Percentiles rank a stretch among this genome's conserved stretches.
These are phyloP conservation scores for Penaeus indicus DNA, from an alignment of 1,140 invertebrate genomes.

Conservation along the genomic window DNA sequence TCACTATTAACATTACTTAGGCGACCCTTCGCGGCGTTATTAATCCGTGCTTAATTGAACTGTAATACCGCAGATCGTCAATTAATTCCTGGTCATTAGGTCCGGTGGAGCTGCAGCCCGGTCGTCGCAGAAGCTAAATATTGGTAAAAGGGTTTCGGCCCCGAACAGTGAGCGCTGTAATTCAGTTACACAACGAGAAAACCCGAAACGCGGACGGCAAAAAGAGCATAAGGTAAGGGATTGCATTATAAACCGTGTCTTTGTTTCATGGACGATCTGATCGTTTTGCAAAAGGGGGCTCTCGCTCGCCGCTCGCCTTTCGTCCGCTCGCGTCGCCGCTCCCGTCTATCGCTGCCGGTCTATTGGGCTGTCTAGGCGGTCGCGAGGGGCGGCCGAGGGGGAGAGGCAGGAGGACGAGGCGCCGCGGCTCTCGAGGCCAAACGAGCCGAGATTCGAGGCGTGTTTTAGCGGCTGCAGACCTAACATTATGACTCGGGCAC, in stretches of 20 bases:
- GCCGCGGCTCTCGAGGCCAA: background rate
- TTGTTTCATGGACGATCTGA: constrained; percentile 36
- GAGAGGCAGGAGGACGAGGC: no score
- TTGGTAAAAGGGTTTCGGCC: no score
- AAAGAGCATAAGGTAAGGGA: constrained; percentile 42
- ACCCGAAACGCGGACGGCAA: background rate
- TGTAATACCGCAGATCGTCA: no score
- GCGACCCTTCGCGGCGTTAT: no score
- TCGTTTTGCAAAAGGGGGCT: constrained; percentile 26
- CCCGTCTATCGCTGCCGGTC: background rate
- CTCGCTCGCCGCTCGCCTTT: constrained; percentile 1
- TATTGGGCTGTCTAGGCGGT: no score
- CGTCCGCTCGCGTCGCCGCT: background rate
- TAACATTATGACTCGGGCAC: constrained; percentile 9
- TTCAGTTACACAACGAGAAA: constrained; percentile 27
- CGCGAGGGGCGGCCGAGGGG: no score
- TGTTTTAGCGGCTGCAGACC: background rate
- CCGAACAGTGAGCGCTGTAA: background rate
- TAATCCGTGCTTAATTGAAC: no score
- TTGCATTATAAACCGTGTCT: constrained; percentile 53
- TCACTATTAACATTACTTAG: no score
- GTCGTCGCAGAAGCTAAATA: no score
- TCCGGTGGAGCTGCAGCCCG: no score
- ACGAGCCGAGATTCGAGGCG: background rate
- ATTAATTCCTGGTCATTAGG: no score